A percentile compares a stretch with the other conserved stretches of the same genome.
These are phyloP conservation scores for Aphodius sticticus DNA, from an alignment of 2,888 invertebrate species.

Conservation along the genomic window DNA sequence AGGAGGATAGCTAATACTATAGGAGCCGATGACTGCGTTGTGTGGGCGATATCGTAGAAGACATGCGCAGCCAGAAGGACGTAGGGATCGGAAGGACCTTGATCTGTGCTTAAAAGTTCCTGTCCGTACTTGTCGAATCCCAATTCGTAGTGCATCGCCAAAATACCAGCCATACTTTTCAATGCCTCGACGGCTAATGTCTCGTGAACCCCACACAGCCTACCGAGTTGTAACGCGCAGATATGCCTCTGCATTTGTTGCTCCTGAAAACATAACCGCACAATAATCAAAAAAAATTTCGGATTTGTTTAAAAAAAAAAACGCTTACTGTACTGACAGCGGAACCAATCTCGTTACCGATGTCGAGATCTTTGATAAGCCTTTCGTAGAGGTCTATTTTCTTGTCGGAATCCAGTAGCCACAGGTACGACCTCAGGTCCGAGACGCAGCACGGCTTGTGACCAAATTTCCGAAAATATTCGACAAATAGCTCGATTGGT, in stretches of 20 bases:
- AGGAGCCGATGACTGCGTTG: conserved; percentile 64
- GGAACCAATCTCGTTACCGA: conserved; percentile 59
- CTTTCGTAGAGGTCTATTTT: conserved; percentile 67
- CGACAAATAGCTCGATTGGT: conserved; percentile 73
- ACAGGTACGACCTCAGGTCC: conserved; percentile 80
- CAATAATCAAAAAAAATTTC: not conserved
- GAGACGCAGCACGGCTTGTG: conserved; percentile 86
- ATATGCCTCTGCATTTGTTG: conserved; percentile 85
- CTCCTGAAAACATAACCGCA: conserved; percentile 59
- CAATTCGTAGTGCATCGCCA: conserved; percentile 73
- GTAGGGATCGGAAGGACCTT: conserved; percentile 82
- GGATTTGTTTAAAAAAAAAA: not conserved
- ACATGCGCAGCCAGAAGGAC: conserved; percentile 80
- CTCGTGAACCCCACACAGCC: conserved; percentile 74
- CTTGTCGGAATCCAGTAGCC: conserved; percentile 71
- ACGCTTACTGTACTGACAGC: not conserved
- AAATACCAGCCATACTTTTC: conserved; percentile 66
- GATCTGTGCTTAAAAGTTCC: conserved; percentile 72
- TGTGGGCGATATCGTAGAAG: conserved; percentile 66
- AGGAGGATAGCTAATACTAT: conserved; percentile 72
- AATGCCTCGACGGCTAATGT: conserved; percentile 64
- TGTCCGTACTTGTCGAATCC: conserved; percentile 65
- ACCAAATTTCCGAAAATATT: conserved; percentile 85
- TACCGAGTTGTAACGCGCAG: conserved; percentile 77
- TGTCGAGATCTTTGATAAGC: conserved; percentile 70